Percentiles rank a stretch among this genome's conserved stretches.
phyloP scores from a whole-genome alignment of 2,888 invertebrate species.

The Drosophila testacea region DNA sequence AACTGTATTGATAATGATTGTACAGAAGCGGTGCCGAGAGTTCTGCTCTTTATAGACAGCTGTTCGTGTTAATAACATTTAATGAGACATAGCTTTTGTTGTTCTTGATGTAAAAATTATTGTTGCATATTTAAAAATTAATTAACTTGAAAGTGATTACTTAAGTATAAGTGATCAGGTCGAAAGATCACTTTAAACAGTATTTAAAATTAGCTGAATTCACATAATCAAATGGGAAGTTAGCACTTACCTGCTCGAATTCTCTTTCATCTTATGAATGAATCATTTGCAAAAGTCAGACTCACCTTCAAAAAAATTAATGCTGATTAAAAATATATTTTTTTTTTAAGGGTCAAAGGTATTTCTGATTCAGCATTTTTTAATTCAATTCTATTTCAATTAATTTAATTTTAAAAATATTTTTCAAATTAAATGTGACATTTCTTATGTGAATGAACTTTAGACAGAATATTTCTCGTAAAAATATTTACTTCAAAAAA shows the following conservation, averaged over 20 bases:
- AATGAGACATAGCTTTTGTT: constrained; percentile 23
- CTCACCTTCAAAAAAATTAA: background rate
- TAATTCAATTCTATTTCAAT: background rate
- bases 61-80: constrained; percentile 42
- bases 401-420: background rate
- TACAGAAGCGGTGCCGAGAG: constrained; percentile 30
- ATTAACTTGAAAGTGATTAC: constrained; percentile 11
- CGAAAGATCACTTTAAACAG: constrained; percentile 30
- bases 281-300: background rate
- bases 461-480: too few relatives aligned
- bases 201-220: constrained; percentile 2
- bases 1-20: constrained; percentile 44
- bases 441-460: background rate
- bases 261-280: background rate
- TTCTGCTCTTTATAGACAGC: constrained; percentile 37
- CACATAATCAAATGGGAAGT: background rate
- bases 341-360: background rate
- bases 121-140: background rate
- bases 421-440: background rate
- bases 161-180: constrained; percentile 10
- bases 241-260: background rate
- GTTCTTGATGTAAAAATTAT: constrained; percentile 3
- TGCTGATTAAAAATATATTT: background rate
- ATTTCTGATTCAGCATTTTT: background rate
- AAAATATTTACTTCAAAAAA: too few relatives aligned